Base-by-base conservation (phyloP, 2,113 vertebrate species). In the Columba livia region DNA sequence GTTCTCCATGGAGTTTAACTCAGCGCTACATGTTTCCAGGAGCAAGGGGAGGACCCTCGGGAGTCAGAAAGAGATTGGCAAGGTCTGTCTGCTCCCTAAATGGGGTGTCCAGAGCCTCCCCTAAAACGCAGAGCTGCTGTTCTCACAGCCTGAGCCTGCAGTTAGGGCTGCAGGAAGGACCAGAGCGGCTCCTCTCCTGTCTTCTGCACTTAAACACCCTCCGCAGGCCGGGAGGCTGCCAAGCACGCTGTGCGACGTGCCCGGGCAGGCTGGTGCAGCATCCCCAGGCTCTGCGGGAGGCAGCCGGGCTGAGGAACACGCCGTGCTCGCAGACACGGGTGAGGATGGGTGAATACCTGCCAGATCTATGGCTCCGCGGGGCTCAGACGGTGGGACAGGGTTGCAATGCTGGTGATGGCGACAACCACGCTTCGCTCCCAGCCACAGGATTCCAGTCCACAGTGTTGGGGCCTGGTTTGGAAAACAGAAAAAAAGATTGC, bases 351-450 rank as follows among this genome's bases (percentile, higher is more conserved):
- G 31, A 67, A 48, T 44, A 70, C 34, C 38, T 4, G 0, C 1
- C 11, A 51, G 50, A 23, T 2, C 17, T 5, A 2, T 0, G 2
- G 21, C 34, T 73, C 50, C 0, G 0, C 1, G 1, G 8, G 54
- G 60, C 16, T 40, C 24, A 4, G 32, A 29, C 11, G 48, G 42
- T 24, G 34, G 28, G 16, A 17, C 40, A 21, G 61, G 44, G n/a
- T 54, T 47, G 58, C 29, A 0, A 47, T 9, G 44, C 44, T 47
- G 44, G 44, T 7, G 18, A 47, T 47, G 44, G 44, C 4, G 44
- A 47, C 44, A 23, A 8, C 6, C 44, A 9, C 25, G 32, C 61
- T 25, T 47, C 61, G 81, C 53, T 94, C 66, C 62, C 94, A 86
- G 17, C 9, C 44, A 12, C 34, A 50, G 62, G 85, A 26, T 71